Percentiles rank a stretch among this genome's conserved stretches.
These are phyloP conservation scores for Microcaecilia unicolor DNA, from an alignment of 2,797 vertebrate genomes.

Conservation along the genomic window DNA sequence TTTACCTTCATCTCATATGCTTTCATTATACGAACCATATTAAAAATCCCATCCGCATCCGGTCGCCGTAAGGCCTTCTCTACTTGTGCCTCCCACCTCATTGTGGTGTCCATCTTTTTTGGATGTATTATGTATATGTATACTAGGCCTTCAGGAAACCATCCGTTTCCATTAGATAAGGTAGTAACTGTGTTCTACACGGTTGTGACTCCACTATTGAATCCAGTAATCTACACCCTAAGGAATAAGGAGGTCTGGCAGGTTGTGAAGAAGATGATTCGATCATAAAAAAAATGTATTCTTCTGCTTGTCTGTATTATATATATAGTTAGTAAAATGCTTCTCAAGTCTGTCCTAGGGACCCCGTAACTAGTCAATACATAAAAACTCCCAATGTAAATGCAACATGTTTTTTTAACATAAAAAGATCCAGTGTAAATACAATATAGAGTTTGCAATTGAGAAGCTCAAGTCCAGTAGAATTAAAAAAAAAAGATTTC, in stretches of 20 bases:
- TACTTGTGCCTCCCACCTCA: slow-evolving; percentile 20
- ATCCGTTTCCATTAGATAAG: slow-evolving; percentile 4
- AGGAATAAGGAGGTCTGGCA: slow-evolving; percentile 31
- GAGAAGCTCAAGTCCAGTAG: too few relatives aligned
- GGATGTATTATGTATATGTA: slow-evolving; percentile 25
- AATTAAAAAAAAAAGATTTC: too few relatives aligned
- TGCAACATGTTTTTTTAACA: too few relatives aligned
- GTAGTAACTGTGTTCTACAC: slow-evolving; percentile 23
- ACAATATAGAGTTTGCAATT: too few relatives aligned
- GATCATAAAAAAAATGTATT: too few relatives aligned
- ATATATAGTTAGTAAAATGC: too few relatives aligned
- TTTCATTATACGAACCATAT: slow-evolving; percentile 3
- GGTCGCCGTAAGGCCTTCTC: slow-evolving; percentile 11
- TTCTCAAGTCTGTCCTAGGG: too few relatives aligned
- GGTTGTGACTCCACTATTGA: slow-evolving; percentile 24
- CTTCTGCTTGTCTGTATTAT: too few relatives aligned
- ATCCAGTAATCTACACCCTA: slow-evolving; percentile 33
- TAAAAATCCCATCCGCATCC: background rate
- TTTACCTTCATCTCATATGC: slow-evolving; percentile 6
- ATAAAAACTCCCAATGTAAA: too few relatives aligned
- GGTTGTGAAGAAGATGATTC: slow-evolving; percentile 6
- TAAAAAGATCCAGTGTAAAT: too few relatives aligned
- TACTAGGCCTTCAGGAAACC: slow-evolving; percentile 5
- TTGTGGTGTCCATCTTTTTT: slow-evolving; percentile 20
- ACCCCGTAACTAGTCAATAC: too few relatives aligned